phyloP scores from a whole-genome alignment of 2,888 invertebrate genomes.

The Netelia inedita region DNA sequence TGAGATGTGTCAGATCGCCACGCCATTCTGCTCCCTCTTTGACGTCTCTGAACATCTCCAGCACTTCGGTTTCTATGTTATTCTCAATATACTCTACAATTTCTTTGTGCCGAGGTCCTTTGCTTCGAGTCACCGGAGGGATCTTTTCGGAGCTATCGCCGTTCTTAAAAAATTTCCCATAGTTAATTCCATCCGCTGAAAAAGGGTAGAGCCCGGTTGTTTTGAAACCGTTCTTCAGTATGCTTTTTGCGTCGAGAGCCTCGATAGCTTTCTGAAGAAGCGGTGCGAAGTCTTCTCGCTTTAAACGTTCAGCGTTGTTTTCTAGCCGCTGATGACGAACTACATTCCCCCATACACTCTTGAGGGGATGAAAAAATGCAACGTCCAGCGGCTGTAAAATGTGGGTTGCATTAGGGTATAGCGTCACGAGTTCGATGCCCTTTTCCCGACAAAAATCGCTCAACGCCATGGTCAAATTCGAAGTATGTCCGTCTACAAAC shows the following conservation, averaged over 20 bases:
- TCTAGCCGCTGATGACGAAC: constrained; percentile 73
- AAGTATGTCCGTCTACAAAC: constrained; percentile 81
- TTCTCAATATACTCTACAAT: constrained; percentile 36
- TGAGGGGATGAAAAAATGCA: constrained; percentile 77
- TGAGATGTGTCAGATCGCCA: constrained; percentile 57
- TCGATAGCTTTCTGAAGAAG: constrained; percentile 73
- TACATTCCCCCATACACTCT: constrained; percentile 68
- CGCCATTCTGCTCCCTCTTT: constrained; percentile 55
- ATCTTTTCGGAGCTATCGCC: constrained; percentile 53
- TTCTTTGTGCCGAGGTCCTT: constrained; percentile 12
- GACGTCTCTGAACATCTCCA: constrained; percentile 47
- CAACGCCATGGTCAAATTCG: constrained; percentile 78
- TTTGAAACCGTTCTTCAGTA: constrained; percentile 74
- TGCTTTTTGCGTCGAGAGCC: constrained; percentile 62
- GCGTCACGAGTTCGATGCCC: constrained; percentile 76
- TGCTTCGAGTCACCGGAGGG: constrained; percentile 27
- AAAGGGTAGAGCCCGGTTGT: constrained; percentile 74
- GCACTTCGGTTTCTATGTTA: constrained; percentile 36
- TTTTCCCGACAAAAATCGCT: constrained; percentile 79
- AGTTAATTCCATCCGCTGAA: constrained; percentile 66
- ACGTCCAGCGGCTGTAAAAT: constrained; percentile 81
- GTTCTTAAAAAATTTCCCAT: constrained; percentile 55
- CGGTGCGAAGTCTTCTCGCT: constrained; percentile 74
- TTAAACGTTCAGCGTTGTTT: constrained; percentile 72
- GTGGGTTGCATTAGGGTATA: constrained; percentile 80